phyloP scores from a whole-genome alignment of 2,113 vertebrate genomes.

The Macaca mulatta region DNA sequence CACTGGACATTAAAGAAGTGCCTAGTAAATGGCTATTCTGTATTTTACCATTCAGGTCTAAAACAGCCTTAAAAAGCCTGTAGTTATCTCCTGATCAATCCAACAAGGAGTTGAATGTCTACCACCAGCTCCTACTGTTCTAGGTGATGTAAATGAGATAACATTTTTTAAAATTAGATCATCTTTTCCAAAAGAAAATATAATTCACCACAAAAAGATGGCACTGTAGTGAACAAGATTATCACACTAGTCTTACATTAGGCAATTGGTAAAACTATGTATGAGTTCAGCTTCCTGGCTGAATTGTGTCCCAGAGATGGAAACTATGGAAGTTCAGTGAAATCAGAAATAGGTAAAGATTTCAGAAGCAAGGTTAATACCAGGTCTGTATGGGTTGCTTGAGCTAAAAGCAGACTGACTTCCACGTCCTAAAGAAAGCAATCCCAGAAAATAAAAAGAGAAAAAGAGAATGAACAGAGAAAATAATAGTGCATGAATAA shows the following conservation, averaged over 20 bases:
- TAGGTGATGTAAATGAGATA: not conserved
- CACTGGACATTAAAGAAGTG: conserved; percentile 7
- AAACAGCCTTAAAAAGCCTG: not conserved
- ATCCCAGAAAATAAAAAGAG: not conserved
- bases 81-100: not conserved
- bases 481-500: not conserved
- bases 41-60: not conserved
- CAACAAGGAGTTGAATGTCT: not conserved
- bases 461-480: not conserved
- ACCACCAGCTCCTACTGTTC: not conserved
- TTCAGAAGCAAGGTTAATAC: not conserved
- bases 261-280: not conserved
- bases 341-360: not conserved
- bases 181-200: conserved; percentile 39
- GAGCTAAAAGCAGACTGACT: not conserved
- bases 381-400: not conserved
- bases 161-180: not conserved
- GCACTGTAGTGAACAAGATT: not conserved
- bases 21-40: not conserved
- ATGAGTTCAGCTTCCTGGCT: not conserved
- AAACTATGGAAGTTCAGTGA: not conserved
- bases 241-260: not conserved
- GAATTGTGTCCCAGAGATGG: not conserved
- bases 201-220: not conserved
- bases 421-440: not conserved